Conservation (phyloP, 1,140 invertebrate species). For the Nephila pilipes region DNA sequence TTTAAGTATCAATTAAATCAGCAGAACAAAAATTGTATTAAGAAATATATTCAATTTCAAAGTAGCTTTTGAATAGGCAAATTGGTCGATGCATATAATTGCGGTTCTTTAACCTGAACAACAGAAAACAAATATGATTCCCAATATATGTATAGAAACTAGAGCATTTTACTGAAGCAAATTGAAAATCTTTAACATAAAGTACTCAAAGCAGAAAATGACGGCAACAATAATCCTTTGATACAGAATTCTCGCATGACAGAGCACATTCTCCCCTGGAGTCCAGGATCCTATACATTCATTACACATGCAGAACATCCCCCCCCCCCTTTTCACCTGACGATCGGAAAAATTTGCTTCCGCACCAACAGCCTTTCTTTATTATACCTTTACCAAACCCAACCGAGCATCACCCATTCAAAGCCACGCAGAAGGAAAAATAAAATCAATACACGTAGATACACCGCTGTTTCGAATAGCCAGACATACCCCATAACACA, state of each 20-base stretch:
- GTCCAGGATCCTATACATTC: slow-evolving; percentile 10
- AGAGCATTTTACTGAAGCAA: not conserved
- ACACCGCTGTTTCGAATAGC: not conserved
- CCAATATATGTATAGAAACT: not conserved
- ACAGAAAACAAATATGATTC: not conserved
- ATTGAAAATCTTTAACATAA: not conserved
- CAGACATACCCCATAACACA: slow-evolving; percentile 13
- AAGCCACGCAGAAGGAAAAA: not conserved
- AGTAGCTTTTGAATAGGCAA: too few species aligned
- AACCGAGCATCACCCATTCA: slow-evolving; percentile 45
- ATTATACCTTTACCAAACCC: slow-evolving; percentile 51
- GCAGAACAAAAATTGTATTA: too few species aligned
- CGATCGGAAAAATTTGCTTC: slow-evolving; percentile 18
- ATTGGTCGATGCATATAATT: too few species aligned
- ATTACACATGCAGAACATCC: slow-evolving; percentile 13
- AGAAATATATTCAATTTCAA: too few species aligned
- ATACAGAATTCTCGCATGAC: not conserved
- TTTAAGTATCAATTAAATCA: too few species aligned
- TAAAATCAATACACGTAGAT: slow-evolving; percentile 43
- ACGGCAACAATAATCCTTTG: not conserved
- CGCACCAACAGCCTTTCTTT: slow-evolving; percentile 17
- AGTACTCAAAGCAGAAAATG: not conserved
- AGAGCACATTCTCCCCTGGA: not conserved
- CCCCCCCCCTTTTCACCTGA: slow-evolving; percentile 27
- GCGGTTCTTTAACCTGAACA: not conserved